These are phyloP conservation scores for Apostichopus californicus DNA, from an alignment of 35 echinoderm and acorn worm genomes.

Conservation along the genomic window DNA sequence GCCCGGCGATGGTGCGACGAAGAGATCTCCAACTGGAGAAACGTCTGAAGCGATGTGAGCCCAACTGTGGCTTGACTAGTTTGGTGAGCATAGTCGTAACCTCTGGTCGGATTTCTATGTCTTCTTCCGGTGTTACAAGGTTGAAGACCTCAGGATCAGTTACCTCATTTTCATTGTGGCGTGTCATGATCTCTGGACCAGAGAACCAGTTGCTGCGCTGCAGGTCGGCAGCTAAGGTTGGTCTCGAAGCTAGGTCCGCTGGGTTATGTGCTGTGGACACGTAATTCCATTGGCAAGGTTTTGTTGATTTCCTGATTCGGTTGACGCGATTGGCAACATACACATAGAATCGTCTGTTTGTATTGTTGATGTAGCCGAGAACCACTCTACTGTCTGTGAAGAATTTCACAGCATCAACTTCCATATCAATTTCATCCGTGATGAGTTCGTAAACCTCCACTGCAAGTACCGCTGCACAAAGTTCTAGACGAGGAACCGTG, in stretches of 20 bases:
- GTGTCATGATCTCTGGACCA: conserved; percentile 9
- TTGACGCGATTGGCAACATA: conserved; percentile 72
- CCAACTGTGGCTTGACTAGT: background rate
- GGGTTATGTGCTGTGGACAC: conserved; percentile 39
- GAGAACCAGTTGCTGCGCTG: conserved; percentile 20
- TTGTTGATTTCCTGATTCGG: conserved; percentile 53
- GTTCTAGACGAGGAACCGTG: background rate
- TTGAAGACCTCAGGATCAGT: background rate
- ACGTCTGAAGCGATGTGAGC: conserved; percentile 5
- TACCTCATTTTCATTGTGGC: background rate
- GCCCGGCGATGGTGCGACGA: conserved; percentile 2
- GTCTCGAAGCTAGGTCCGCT: conserved; percentile 41
- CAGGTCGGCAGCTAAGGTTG: background rate
- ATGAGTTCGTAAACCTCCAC: background rate
- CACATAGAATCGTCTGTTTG: conserved; percentile 46
- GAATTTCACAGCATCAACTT: background rate
- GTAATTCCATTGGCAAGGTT: conserved; percentile 48
- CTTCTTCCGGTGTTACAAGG: background rate
- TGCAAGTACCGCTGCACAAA: conserved; percentile 11
- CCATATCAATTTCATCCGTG: background rate
- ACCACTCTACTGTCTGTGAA: conserved; percentile 61
- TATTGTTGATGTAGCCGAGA: conserved; percentile 59
- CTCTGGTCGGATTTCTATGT: conserved; percentile 3
- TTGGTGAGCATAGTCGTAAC: background rate
- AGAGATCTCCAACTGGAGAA: conserved; percentile 33